Evolutionary conservation across 2,888 invertebrate species (phyloP), one percentile per base, ranked within the genome.

Genomic region (Alentia gelatinosa): DNA sequence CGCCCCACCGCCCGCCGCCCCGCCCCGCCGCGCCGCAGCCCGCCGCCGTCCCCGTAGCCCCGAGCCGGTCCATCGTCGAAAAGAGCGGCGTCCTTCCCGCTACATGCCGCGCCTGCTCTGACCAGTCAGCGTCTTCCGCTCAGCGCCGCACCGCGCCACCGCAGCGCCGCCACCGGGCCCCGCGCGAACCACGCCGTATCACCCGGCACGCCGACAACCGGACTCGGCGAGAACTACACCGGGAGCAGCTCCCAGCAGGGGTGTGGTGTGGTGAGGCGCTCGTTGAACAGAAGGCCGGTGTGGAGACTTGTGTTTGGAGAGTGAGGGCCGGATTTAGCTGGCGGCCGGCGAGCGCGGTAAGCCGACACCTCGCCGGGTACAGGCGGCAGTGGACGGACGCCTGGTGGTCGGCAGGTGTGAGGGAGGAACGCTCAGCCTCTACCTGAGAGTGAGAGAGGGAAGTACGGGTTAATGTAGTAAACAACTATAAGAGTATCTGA

Each of bases 71-170:
- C 56, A 56, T 68, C n/a, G 68, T 68, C 68, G 68, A 68, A 68
- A 68, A 12, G 68, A 68, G 68, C 68, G 68, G 5, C 68, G 68
- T 68, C 30, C 68, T 56, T 12, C 68, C 68, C 68, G 68, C 30
- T 68, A 26, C 68, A 68, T 68, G 68, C 68, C 68, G 68, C n/a
- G 68, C 68, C 68, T 30, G 68, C 3, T 68, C 68, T 68, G 68
- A 1, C 19, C 5, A n/a, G 23, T 47, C 47, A 47, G 47, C 7
- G 9, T 47, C 19, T 47, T 19, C 23, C 9, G 56, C 19, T 15
- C 9, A 7, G 47, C 47, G 56, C 56, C 5, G 56, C 3, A n/a
- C 56, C 19, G 56, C 9, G 56, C 5, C 23, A 19, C 56, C 56
- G 19, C 56, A 56, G 9, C 56, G 56, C 23, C 56, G 23, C 19